Base-by-base conservation (phyloP, 2,113 vertebrate genomes). In the Haemorhous mexicanus region DNA sequence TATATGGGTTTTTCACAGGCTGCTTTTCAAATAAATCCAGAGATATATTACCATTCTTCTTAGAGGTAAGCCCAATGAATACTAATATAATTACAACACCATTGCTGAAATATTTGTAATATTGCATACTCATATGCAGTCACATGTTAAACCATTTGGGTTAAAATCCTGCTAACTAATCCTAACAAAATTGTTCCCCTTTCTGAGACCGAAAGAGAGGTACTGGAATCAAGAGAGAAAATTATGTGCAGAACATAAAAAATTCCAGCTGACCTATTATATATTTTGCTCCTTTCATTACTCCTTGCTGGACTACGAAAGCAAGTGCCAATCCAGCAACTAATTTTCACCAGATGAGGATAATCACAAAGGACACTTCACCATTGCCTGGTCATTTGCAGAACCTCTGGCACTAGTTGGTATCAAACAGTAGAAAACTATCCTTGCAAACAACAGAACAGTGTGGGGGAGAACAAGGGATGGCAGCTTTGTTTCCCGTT, bases 311-410 rank as follows among this genome's bases (percentile, higher is more conserved):
- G 9, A 53, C 9, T 28, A 39, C 69, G 30, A 21, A 35, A 52
- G 2, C 16, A 52, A 66, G 18, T 13, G 4, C 16, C 43, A 53
- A 9, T 9, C 20, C 56, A 86, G 35, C 20, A 33, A 27, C 14
- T 70, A 14, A 9, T 32, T 79, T 32, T n/a, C 47, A 58, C 30
- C 67, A 53, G 32, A 5, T 17, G 23, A 66, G 27, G 13, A 16
- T 39, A 22, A 78, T 22, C 33, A 43, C 1, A 16, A 64, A 84
- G 35, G 39, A 41, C 11, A 16, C 15, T 9, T 77, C 74, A 33
- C 10, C 9, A 24, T 14, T 68, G 33, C n/a, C 20, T 20, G 9
- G 1, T 24, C 1, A 0, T 33, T 61, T 33, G 33, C 11, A 30
- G 15, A 37, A 52, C 13, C 27, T 56, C 15, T 61, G 33, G 24